A percentile compares a stretch with the other conserved stretches of the same genome.
phyloP scores from a whole-genome alignment of 2,888 invertebrate genomes.

The Nysson spinosus region DNA sequence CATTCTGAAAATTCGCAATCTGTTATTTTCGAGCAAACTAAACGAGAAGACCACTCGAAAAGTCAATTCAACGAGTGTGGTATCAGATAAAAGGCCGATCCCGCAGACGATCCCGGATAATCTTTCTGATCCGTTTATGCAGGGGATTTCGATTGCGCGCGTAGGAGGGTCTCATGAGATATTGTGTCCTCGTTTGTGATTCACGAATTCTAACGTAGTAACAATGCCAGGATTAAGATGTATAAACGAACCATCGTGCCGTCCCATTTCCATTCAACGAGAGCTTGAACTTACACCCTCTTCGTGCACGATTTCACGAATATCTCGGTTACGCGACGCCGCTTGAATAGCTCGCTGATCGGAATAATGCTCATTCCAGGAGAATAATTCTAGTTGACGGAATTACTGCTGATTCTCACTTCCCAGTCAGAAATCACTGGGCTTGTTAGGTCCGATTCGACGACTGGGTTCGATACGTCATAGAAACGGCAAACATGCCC shows the following conservation, averaged over 20 bases:
- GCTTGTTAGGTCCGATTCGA: not conserved
- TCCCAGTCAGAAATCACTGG: constrained; percentile 2
- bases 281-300: constrained; percentile 32
- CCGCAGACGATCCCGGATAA: constrained; percentile 39
- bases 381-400: constrained; percentile 1
- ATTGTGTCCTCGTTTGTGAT: constrained; percentile 45
- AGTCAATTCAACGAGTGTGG: not conserved
- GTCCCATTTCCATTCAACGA: constrained; percentile 30
- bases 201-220: constrained; percentile 42
- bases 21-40: not conserved
- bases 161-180: constrained; percentile 35
- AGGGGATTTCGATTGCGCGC: constrained; percentile 33
- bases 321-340: constrained; percentile 2
- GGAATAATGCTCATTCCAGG: constrained; percentile 28
- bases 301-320: not conserved
- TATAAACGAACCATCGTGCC: constrained; percentile 48
- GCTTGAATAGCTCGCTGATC: constrained; percentile 11
- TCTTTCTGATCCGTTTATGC: constrained; percentile 53
- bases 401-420: constrained; percentile 2
- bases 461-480: too few species aligned
- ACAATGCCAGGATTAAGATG: constrained; percentile 60
- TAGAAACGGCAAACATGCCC: not conserved
- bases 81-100: constrained; percentile 15
- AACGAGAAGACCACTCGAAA: not conserved
- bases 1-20: not conserved